Percentiles rank a stretch among this genome's conserved stretches.
Conservation (phyloP, 2,888 invertebrate species). For the Patella depressa region DNA sequence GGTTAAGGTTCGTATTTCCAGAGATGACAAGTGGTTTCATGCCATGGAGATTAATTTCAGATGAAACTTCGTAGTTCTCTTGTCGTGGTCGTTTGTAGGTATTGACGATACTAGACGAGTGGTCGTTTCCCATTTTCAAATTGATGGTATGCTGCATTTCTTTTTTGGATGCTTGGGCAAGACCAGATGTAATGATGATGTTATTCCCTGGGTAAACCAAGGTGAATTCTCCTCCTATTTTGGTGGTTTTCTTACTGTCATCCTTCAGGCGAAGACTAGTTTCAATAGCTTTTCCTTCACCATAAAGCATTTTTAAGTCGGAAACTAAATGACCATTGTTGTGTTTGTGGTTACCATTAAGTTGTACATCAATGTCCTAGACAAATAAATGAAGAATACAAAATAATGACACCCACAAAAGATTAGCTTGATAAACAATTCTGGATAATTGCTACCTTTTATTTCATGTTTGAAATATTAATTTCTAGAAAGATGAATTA, state of each 20-base stretch:
- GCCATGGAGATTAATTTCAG: slow-evolving; percentile 40
- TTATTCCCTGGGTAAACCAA: slow-evolving; percentile 50
- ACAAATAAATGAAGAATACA: slow-evolving; percentile 18
- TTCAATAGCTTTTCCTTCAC: slow-evolving; percentile 41
- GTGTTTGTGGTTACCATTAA: slow-evolving; percentile 47
- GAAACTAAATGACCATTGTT: slow-evolving; percentile 41
- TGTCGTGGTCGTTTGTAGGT: slow-evolving; percentile 35
- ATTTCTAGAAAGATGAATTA: background rate
- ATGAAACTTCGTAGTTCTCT: slow-evolving; percentile 36
- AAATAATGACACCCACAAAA: background rate
- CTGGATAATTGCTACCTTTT: background rate
- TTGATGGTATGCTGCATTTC: slow-evolving; percentile 43
- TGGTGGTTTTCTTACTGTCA: slow-evolving; percentile 39
- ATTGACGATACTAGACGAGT: slow-evolving; percentile 39
- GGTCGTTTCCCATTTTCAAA: slow-evolving; percentile 36
- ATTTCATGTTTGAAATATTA: background rate
- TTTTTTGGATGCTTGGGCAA: slow-evolving; percentile 41
- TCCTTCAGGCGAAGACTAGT: slow-evolving; percentile 43
- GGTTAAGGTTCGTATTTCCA: slow-evolving; percentile 41
- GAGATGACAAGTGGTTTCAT: slow-evolving; percentile 37
- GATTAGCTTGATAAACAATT: background rate
- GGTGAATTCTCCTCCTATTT: slow-evolving; percentile 39
- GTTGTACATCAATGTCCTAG: slow-evolving; percentile 45
- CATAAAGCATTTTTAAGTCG: slow-evolving; percentile 37
- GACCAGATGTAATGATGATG: slow-evolving; percentile 41